Evolutionary conservation across 2,113 vertebrate genomes (phyloP).

Genomic region (Macaca mulatta): DNA sequence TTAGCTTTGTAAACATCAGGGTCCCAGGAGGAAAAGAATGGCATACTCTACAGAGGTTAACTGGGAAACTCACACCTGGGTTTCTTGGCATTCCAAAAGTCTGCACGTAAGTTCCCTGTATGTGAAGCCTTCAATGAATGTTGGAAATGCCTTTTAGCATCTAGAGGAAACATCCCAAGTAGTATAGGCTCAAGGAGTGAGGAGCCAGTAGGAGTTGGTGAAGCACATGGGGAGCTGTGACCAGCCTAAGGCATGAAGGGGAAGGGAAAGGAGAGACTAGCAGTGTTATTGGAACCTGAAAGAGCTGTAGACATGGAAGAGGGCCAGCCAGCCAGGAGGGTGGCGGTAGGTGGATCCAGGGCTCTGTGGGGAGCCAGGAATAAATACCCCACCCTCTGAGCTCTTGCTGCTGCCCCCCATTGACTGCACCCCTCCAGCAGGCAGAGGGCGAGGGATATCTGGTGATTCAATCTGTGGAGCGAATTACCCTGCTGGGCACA

Average conservation of each 20-base stretch:
- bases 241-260: too few relatives aligned
- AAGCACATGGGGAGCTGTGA: background rate
- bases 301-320: background rate
- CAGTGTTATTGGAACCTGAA: background rate
- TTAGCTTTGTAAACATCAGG: background rate
- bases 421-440: background rate
- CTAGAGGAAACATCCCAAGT: background rate
- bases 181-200: background rate
- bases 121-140: background rate
- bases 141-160: background rate
- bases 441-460: background rate
- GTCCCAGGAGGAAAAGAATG: background rate
- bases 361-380: background rate
- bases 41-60: background rate
- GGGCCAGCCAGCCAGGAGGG: background rate
- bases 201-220: background rate
- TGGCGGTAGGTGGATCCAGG: background rate
- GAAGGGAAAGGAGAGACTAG: background rate
- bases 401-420: background rate
- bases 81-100: background rate
- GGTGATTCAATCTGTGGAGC: background rate
- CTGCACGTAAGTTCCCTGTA: background rate
- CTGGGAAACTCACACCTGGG: background rate
- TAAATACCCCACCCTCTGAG: background rate
- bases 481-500: background rate